phyloP scores from a whole-genome alignment of 1,140 invertebrate species.

The Monomorium pharaonis region DNA sequence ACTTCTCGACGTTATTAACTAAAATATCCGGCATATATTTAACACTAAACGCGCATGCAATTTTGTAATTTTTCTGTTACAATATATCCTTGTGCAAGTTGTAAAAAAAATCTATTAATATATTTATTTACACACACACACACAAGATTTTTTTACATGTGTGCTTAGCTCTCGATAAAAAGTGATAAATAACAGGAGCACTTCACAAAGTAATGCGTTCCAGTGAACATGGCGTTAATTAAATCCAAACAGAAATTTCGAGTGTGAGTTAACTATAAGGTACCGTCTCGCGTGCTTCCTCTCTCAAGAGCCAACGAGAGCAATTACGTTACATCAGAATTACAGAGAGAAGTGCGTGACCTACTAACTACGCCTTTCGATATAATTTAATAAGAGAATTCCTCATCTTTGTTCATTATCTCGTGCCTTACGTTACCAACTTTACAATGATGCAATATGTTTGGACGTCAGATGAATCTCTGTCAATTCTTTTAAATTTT shows the following conservation, averaged over 20 bases:
- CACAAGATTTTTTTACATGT: background rate
- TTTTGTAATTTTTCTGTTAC: background rate
- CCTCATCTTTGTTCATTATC: background rate
- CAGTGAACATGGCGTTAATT: slow-evolving; percentile 13
- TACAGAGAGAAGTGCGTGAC: slow-evolving; percentile 51
- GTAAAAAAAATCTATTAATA: background rate
- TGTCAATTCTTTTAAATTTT: background rate
- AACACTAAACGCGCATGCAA: background rate
- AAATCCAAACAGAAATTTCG: slow-evolving; percentile 34
- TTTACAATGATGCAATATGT: background rate
- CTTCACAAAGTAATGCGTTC: background rate
- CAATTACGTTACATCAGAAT: slow-evolving; percentile 40
- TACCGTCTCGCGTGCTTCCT: slow-evolving; percentile 41
- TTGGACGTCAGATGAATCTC: background rate
- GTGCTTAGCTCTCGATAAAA: background rate
- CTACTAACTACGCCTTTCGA: slow-evolving; percentile 45
- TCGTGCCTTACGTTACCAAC: background rate
- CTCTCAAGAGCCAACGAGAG: slow-evolving; percentile 13
- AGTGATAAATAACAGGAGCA: background rate
- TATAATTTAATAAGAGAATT: slow-evolving; percentile 52
- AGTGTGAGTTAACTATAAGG: slow-evolving; percentile 40
- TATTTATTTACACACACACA: background rate
- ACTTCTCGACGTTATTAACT: background rate
- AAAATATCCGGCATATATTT: background rate
- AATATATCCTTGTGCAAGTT: background rate